Percentiles rank a stretch among this genome's conserved stretches.
These are phyloP conservation scores for Saguinus midas DNA, from an alignment of 2,113 vertebrate species.

Conservation along the genomic window DNA sequence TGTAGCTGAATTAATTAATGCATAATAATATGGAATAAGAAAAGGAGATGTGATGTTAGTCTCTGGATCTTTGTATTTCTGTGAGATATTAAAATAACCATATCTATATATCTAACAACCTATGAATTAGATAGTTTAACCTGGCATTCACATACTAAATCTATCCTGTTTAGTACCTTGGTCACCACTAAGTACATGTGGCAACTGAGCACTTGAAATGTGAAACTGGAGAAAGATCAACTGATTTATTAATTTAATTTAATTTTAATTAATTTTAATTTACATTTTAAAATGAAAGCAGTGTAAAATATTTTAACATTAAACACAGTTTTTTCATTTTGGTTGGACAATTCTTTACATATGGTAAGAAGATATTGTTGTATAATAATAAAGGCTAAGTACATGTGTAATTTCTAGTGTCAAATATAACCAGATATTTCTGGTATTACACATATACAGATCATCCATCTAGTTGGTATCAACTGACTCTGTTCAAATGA, in stretches of 20 bases:
- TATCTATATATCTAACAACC: not conserved
- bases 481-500: not conserved
- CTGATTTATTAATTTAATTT: not conserved
- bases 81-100: not conserved
- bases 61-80: not conserved
- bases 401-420: not conserved
- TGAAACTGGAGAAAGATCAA: not conserved
- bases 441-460: not conserved
- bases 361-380: not conserved
- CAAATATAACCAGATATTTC: not conserved
- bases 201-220: not conserved
- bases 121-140: not conserved
- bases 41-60: not conserved
- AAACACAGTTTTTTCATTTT: not conserved
- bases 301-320: not conserved
- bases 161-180: not conserved
- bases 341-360: not conserved
- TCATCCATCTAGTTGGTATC: not conserved
- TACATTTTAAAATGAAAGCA: not conserved
- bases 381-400: not conserved
- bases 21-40: not conserved
- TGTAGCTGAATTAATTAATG: not conserved
- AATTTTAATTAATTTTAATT: conserved; percentile 9
- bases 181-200: not conserved
- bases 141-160: not conserved